Evolutionary conservation across 2,888 invertebrate genomes (phyloP).

Genomic region (Aphidoletes aphidimyza): DNA sequence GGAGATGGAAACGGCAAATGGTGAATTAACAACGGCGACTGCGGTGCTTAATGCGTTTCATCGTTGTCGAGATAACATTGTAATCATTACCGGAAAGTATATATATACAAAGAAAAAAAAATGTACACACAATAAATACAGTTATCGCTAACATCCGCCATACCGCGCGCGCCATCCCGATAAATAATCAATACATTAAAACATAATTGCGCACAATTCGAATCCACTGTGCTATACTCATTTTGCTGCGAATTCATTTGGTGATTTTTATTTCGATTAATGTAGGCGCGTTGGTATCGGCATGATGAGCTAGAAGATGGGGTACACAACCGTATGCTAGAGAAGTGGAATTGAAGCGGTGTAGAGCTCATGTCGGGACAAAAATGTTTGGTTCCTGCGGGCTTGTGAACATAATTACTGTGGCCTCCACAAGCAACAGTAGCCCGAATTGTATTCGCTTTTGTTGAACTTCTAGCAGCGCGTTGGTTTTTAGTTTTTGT

Average conservation of each 20-base stretch:
- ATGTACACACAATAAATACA: not conserved
- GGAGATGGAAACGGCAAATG: not conserved
- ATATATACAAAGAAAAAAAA: too few species aligned
- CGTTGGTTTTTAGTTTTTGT: not conserved
- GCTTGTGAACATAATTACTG: conserved; percentile 2
- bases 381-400: conserved; percentile 33
- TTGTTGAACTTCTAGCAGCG: not conserved
- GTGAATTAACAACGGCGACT: not conserved
- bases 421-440: not conserved
- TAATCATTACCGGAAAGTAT: conserved; percentile 48
- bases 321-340: too few species aligned
- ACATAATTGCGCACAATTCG: conserved; percentile 17
- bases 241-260: not conserved
- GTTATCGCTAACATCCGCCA: conserved; percentile 10
- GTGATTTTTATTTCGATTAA: not conserved
- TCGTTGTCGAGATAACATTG: not conserved
- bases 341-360: not conserved
- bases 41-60: not conserved
- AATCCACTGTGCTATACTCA: not conserved
- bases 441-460: not conserved
- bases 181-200: conserved; percentile 15
- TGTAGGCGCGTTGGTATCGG: too few species aligned
- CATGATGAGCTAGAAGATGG: too few species aligned
- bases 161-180: not conserved
- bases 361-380: not conserved